These are phyloP conservation scores for Parauchenoglanis punctatus DNA, from an alignment of 2,797 vertebrate genomes.

Conservation along the genomic window DNA sequence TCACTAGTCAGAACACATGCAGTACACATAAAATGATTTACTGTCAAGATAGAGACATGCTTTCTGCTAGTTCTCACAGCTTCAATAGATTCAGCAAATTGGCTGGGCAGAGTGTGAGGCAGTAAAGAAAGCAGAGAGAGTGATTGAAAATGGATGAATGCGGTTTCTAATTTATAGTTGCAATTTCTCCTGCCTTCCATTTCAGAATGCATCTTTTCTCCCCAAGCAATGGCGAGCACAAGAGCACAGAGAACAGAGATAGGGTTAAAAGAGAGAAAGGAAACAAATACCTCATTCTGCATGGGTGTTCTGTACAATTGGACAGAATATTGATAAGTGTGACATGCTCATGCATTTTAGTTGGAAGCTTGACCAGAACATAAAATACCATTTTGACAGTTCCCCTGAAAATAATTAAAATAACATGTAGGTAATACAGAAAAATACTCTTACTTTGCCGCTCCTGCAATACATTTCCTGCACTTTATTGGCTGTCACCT, in stretches of 20 bases:
- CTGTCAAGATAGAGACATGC: background rate
- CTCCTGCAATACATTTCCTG: background rate
- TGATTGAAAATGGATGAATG: background rate
- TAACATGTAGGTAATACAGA: background rate
- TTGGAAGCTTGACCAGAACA: background rate
- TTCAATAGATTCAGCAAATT: constrained; percentile 11
- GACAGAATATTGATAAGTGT: background rate
- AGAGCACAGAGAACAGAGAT: background rate
- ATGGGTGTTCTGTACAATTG: background rate
- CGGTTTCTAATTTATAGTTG: background rate
- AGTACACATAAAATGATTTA: background rate
- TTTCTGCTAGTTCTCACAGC: background rate
- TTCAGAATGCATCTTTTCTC: constrained; percentile 5
- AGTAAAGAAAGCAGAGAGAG: background rate
- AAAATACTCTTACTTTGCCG: background rate
- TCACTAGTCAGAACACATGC: background rate
- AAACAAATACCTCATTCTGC: background rate
- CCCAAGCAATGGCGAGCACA: background rate
- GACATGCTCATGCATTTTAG: background rate
- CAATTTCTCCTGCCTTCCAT: background rate
- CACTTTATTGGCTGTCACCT: background rate
- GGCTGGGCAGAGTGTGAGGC: background rate
- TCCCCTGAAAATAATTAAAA: background rate
- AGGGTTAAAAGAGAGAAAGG: background rate
- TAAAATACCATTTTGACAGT: background rate